A percentile compares a stretch with the other conserved stretches of the same genome.
phyloP scores from a whole-genome alignment of 2,888 invertebrate species.

The Noctua comes region DNA sequence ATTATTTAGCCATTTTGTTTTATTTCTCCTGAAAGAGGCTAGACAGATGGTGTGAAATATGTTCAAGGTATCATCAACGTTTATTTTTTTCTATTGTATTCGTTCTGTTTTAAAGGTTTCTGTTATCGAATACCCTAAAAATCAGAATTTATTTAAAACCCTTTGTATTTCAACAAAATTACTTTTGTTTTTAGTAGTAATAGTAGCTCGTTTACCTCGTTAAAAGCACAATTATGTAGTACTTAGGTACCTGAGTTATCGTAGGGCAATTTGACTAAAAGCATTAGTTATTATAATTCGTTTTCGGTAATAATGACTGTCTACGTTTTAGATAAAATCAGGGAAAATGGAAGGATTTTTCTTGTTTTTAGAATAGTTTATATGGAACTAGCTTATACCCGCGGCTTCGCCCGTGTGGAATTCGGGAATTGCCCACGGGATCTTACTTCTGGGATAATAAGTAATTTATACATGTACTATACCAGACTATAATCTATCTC shows the following conservation, averaged over 20 bases:
- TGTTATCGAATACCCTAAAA: background rate
- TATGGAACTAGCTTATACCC: too few species aligned
- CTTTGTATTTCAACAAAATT: background rate
- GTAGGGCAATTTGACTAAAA: slow-evolving; percentile 21
- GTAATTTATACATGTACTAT: too few species aligned
- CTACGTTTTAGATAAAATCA: background rate
- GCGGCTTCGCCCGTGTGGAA: too few species aligned
- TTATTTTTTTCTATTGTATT: background rate
- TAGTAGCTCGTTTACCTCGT: background rate
- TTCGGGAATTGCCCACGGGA: too few species aligned
- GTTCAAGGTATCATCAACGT: background rate
- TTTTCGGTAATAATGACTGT: background rate
- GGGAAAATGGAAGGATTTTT: background rate
- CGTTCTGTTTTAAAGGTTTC: background rate
- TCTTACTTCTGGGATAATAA: too few species aligned
- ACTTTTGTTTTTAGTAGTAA: background rate
- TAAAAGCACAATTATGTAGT: slow-evolving; percentile 1
- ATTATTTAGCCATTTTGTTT: too few species aligned
- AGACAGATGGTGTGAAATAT: background rate
- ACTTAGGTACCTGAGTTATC: background rate
- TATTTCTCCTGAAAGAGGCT: too few species aligned
- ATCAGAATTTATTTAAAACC: background rate
- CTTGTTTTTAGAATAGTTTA: background rate
- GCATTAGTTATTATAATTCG: background rate
- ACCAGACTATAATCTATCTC: too few species aligned